These are phyloP conservation scores for Sesamia inferens DNA, from an alignment of 2,888 invertebrate genomes.

Conservation along the genomic window DNA sequence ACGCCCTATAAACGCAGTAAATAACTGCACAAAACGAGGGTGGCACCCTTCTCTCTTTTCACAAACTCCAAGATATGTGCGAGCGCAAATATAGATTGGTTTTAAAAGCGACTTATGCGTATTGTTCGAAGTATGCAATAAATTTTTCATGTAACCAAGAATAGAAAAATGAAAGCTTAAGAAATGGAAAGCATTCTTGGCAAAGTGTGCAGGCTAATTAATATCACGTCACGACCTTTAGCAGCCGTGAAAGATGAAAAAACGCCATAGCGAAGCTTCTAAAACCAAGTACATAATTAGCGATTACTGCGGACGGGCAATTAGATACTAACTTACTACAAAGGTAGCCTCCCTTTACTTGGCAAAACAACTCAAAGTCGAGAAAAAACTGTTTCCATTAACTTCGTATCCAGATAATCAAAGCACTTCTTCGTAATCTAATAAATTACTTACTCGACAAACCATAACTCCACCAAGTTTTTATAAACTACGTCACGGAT, in stretches of 20 bases:
- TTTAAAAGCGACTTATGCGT: slow-evolving; percentile 24
- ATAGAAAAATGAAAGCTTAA: slow-evolving; percentile 3
- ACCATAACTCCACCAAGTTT: slow-evolving; percentile 5
- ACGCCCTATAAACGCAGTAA: slow-evolving; percentile 77
- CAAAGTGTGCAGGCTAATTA: background rate
- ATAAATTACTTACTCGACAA: slow-evolving; percentile 8
- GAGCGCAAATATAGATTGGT: slow-evolving; percentile 50
- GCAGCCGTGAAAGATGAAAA: background rate
- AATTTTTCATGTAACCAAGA: slow-evolving; percentile 2
- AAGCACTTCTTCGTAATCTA: background rate
- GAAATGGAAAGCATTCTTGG: background rate
- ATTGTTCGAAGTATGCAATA: slow-evolving; percentile 31
- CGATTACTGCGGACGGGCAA: background rate
- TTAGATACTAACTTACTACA: background rate
- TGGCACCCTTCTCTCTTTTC: slow-evolving; percentile 72
- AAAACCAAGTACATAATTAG: background rate
- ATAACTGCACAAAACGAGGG: slow-evolving; percentile 81
- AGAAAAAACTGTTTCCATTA: slow-evolving; percentile 1
- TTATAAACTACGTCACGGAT: slow-evolving; percentile 8
- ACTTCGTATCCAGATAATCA: background rate
- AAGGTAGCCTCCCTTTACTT: background rate
- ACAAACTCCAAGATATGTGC: slow-evolving; percentile 60
- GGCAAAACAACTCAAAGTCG: background rate
- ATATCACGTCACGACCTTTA: background rate
- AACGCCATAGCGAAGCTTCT: background rate